Evolutionary conservation across 1,140 invertebrate species (phyloP).

Genomic region (Formica selysi): DNA sequence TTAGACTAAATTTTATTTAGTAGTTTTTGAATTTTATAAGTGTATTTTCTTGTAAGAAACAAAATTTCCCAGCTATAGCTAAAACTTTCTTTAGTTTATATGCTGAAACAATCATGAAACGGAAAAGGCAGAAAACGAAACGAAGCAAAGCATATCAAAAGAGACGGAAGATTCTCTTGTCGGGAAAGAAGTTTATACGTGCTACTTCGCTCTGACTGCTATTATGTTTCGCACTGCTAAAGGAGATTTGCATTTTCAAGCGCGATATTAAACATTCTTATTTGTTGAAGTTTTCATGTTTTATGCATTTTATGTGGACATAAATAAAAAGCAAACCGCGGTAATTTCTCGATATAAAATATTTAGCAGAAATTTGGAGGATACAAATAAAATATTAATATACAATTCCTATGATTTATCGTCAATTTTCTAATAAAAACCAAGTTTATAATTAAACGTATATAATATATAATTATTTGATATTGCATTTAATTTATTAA

Average conservation of each 20-base stretch:
- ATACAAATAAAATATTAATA: background rate
- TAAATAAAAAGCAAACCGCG: background rate
- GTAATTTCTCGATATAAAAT: background rate
- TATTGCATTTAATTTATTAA: background rate
- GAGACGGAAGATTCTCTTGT: background rate
- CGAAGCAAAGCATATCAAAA: slow-evolving; percentile 19
- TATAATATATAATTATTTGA: background rate
- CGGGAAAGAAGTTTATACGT: slow-evolving; percentile 26
- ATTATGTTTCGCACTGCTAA: background rate
- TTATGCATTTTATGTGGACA: background rate
- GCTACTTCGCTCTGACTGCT: slow-evolving; percentile 5
- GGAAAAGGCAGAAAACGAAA: slow-evolving; percentile 17
- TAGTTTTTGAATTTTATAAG: slow-evolving; percentile 3
- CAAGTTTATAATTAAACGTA: background rate
- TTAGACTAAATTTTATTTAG: slow-evolving; percentile 1
- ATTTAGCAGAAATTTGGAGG: background rate
- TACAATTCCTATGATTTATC: background rate
- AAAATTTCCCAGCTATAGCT: slow-evolving; percentile 5
- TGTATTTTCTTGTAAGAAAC: background rate
- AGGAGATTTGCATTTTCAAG: slow-evolving; percentile 15
- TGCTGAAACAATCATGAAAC: background rate
- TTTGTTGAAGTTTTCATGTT: background rate
- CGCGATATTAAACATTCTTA: background rate
- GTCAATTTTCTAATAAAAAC: background rate
- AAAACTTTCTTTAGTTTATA: background rate